phyloP scores from a whole-genome alignment of 1,140 invertebrate genomes.

The Matsumurasca onukii region DNA sequence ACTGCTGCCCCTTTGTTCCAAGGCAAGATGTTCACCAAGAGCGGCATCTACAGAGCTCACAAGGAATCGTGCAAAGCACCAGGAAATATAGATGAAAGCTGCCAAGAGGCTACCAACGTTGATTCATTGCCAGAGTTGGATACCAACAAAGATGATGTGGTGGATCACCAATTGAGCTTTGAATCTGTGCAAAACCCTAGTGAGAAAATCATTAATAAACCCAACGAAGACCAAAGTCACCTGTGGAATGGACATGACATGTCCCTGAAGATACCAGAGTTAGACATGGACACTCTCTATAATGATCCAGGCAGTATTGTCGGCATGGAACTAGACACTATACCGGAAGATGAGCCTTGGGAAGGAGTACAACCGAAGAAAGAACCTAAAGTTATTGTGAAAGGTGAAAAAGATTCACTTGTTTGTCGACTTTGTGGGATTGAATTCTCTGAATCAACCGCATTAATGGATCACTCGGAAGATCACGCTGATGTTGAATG shows the following conservation, averaged over 20 bases:
- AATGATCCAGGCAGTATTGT: constrained; percentile 30
- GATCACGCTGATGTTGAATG: constrained; percentile 31
- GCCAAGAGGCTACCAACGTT: too few relatives aligned
- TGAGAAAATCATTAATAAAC: too few relatives aligned
- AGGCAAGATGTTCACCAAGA: constrained; percentile 30
- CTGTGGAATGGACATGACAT: constrained; percentile 26
- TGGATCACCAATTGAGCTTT: too few relatives aligned
- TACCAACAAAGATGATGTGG: too few relatives aligned
- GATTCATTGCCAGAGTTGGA: too few relatives aligned
- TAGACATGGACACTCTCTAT: constrained; percentile 32
- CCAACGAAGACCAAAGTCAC: constrained; percentile 13
- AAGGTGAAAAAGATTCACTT: constrained; percentile 18
- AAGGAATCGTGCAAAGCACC: neutral
- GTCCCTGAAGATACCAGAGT: constrained; percentile 22
- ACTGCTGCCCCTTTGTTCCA: constrained; percentile 28
- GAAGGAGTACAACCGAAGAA: neutral
- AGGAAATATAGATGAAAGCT: neutral
- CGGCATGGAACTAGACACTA: constrained; percentile 30
- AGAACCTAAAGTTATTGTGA: constrained; percentile 9
- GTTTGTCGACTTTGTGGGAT: constrained; percentile 32
- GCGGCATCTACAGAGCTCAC: constrained; percentile 27
- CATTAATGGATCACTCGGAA: constrained; percentile 33
- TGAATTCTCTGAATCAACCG: constrained; percentile 28
- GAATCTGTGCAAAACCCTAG: neutral
- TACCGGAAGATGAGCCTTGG: constrained; percentile 32